Conservation (phyloP, 2,888 invertebrate genomes). For the Epinotia demarniana region DNA sequence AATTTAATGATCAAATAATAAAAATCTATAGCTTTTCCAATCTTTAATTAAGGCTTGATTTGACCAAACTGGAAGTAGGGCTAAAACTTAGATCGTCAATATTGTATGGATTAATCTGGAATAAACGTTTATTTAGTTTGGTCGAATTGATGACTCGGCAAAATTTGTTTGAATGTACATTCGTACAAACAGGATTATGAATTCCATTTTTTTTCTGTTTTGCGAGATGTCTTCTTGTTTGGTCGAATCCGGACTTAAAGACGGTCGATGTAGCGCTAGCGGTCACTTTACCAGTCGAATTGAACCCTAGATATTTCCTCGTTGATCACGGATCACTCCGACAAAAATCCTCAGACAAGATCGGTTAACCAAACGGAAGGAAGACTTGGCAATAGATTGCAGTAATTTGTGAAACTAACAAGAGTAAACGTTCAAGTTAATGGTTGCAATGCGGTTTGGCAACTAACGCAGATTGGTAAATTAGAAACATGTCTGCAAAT, state of each 20-base stretch:
- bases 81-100: no score
- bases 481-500: slow-evolving; percentile 2
- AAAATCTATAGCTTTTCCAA: background rate
- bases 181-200: no score
- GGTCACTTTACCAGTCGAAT: background rate
- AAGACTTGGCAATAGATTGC: slow-evolving; percentile 22
- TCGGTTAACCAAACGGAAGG: slow-evolving; percentile 36
- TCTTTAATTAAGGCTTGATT: background rate
- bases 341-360: background rate
- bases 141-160: background rate
- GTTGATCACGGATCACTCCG: background rate
- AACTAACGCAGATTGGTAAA: slow-evolving; percentile 14
- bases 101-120: background rate
- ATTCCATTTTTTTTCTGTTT: no score
- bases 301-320: background rate
- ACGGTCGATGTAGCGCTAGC: background rate
- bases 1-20: background rate
- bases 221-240: no score
- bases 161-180: no score
- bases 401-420: slow-evolving; percentile 26
- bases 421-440: slow-evolving; percentile 16
- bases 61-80: background rate
- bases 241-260: no score
- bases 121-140: background rate
- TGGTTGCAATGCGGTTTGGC: slow-evolving; percentile 16